Percentiles rank a stretch among this genome's conserved stretches.
Conservation (phyloP, 1,140 invertebrate species). For the Drosophila tropicalis region DNA sequence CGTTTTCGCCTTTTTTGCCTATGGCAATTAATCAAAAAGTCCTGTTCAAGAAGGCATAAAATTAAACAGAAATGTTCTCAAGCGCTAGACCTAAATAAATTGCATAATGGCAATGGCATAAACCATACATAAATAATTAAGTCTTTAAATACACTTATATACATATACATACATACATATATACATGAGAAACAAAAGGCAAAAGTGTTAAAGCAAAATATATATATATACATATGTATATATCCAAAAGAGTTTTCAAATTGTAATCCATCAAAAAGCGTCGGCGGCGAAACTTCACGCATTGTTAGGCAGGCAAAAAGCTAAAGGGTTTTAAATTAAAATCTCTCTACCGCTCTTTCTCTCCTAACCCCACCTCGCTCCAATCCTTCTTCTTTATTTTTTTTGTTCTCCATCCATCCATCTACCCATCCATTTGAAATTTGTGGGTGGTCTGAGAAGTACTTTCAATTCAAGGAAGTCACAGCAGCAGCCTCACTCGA, state of each 20-base stretch:
- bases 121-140: slow-evolving; percentile 52
- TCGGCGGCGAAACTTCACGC: slow-evolving; percentile 77
- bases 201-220: slow-evolving; percentile 70
- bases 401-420: neutral
- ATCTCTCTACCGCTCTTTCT: slow-evolving; percentile 10
- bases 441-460: slow-evolving; percentile 60
- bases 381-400: neutral
- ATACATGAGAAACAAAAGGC: slow-evolving; percentile 56
- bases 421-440: slow-evolving; percentile 35
- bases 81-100: slow-evolving; percentile 75
- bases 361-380: neutral
- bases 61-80: slow-evolving; percentile 56
- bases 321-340: slow-evolving; percentile 57
- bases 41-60: slow-evolving; percentile 61
- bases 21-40: slow-evolving; percentile 70
- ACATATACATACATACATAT: slow-evolving; percentile 58
- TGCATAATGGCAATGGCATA: slow-evolving; percentile 57
- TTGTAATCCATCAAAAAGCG: slow-evolving; percentile 75
- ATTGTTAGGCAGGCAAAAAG: slow-evolving; percentile 65
- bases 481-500: slow-evolving; percentile 49
- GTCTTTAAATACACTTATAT: slow-evolving; percentile 24
- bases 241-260: slow-evolving; percentile 12
- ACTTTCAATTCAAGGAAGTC: slow-evolving; percentile 55
- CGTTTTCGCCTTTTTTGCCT: neutral
- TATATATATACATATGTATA: neutral